Evolutionary conservation across 2,797 vertebrate species (phyloP).

Genomic region (Hoplostethus atlanticus): DNA sequence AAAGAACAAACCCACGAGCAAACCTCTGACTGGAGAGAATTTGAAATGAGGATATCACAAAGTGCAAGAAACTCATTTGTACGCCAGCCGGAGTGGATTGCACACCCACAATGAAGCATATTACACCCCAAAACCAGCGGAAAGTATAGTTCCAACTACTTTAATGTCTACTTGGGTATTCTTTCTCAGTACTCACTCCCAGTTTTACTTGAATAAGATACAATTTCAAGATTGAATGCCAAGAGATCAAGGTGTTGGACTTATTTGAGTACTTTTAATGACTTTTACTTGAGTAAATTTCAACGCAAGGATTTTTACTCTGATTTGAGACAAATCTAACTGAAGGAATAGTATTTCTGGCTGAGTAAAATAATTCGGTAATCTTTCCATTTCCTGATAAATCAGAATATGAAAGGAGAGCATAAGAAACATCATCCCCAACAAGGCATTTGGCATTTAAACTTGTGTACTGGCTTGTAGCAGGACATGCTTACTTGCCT

Average conservation of each 20-base stretch:
- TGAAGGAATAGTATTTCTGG: constrained; percentile 25
- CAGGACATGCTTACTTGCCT: constrained; percentile 74
- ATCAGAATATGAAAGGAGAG: constrained; percentile 54
- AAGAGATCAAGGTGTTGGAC: constrained; percentile 13
- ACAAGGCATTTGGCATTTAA: constrained; percentile 62
- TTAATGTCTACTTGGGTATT: not conserved
- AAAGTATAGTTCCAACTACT: constrained; percentile 42
- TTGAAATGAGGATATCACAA: constrained; percentile 5
- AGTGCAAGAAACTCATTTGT: constrained; percentile 26
- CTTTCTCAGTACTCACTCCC: not conserved
- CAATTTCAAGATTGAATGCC: not conserved
- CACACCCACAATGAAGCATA: constrained; percentile 25
- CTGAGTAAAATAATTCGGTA: constrained; percentile 6
- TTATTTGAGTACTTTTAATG: constrained; percentile 43
- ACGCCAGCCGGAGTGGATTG: constrained; percentile 36
- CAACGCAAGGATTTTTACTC: constrained; percentile 35
- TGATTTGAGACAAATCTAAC: constrained; percentile 16
- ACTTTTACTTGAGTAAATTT: constrained; percentile 30
- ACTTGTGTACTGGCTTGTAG: constrained; percentile 78
- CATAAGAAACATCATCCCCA: constrained; percentile 61
- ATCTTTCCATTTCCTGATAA: constrained; percentile 59
- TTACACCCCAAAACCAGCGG: constrained; percentile 26
- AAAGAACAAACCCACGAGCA: constrained; percentile 39
- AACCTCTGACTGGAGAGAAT: constrained; percentile 42
- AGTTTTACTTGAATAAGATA: constrained; percentile 6